Evolutionary conservation across 2,113 vertebrate species (phyloP), one percentile per base, ranked within the genome.

Genomic region (Talpa occidentalis): DNA sequence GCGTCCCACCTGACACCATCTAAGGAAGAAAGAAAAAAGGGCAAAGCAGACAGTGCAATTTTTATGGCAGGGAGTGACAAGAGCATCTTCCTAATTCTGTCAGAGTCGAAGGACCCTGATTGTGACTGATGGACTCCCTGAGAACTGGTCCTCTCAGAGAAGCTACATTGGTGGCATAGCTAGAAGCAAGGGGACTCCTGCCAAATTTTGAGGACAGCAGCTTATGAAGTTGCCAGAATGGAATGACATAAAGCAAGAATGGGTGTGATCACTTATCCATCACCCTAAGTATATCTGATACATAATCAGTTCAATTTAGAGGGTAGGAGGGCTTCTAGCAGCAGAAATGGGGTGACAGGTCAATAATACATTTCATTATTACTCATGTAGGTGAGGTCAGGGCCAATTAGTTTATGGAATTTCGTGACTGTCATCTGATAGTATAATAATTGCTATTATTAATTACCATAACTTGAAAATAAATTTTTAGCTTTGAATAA

Each of bases 111-210:
- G 0, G 10, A 47, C 47, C 67, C 12, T 22, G 42, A 54, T 8
- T 35, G 5, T 52, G 54, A 56, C 21, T 8, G 0, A 0, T 74
- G 35, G 2, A 12, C 8, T 22, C 6, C 21, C 7, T 1, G 16
- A 87, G 32, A 77, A 40, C 3, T 19, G n/a, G 12, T 7, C 32
- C 47, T 40, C 24, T 69, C 10, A 3, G 44, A 15, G 70, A 69
- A 76, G 44, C n/a, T 44, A 1, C 44, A 8, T 37, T 42, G 6
- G 60, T 49, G 15, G 19, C 47, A 32, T 3, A 8, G 26, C 24
- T 9, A 44, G n/a, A 60, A 54, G 52, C 19, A 21, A 30, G 16
- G 4, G 22, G 9, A 60, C 32, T 12, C 15, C 8, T 69, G 59
- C 59, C 37, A 35, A 66, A 72, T 26, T 12, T 10, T 6, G 14